Base-by-base conservation (phyloP, 2,113 vertebrate species). In the Muscicapa adusta region DNA sequence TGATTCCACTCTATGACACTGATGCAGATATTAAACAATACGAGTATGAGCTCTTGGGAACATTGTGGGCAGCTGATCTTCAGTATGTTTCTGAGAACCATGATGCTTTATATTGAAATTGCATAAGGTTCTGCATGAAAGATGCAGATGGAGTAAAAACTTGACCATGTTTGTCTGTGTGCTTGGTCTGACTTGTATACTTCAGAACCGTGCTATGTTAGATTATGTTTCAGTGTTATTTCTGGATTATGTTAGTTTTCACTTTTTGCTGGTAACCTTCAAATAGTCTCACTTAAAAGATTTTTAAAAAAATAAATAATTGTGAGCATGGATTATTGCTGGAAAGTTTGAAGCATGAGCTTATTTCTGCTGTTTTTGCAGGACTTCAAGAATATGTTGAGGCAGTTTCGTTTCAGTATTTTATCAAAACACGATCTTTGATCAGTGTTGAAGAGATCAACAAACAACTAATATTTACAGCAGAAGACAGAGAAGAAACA, bases 301-400 rank as follows among this genome's bases (percentile, higher is more conserved):
- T 62, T 78, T n/a, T 73, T 18, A 50, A 66, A 75, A n/a, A 65
- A 58, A 65, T 14, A 34, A 71, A 42, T 68, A 45, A 67, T 28
- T 75, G 23, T 43, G 26, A 85, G 14, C 31, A 12, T 53, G 29
- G n/a, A 22, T 89, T 14, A 24, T 26, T 80, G 48, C n/a, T 92
- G 65, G 33, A 26, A 77, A 70, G 58, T 71, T 74, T 79, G 56
- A 80, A 43, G 60, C 8, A 25, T 81, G 68, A 54, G 9, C 42
- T 96, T 75, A 57, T 65, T 87, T 90, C 33, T 90, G 25, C 31
- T 91, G 4, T 56, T 95, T 86, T 77, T 95, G 54, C 95, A 99
- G 99, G 99, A 57, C 98, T 99, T 91, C 99, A 99, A 95, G 99
- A 99, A 90, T 99, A 99, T 8, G 98, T 99, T 92, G 99, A 99